Evolutionary conservation across 2,888 invertebrate genomes (phyloP), one percentile per base, ranked within the genome.

Genomic region (Leucoma salicis): DNA sequence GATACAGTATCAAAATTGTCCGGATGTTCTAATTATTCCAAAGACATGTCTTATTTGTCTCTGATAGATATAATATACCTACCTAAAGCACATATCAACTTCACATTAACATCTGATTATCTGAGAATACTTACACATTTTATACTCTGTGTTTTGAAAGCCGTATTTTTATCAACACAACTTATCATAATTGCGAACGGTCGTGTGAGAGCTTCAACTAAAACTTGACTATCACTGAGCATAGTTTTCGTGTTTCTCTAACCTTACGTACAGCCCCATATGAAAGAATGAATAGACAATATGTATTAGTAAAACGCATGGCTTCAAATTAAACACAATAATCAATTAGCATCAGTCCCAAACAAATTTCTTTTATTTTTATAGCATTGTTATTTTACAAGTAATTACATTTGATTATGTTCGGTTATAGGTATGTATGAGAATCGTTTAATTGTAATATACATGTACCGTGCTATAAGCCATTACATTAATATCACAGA

Each of bases 311-410:
- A 53, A 61, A 61, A 57, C 43, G 46, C 46, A 21, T 57, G 51
- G 53, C 43, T 53, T 66, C 58, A 62, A 72, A 69, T 69, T 73
- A 68, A 73, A 68, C 61, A 69, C 63, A 72, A 73, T 62, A 68
- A 74, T 75, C 74, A 70, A 77, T 76, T 73, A 70, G 65, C 45
- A 35, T 12, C 60, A 59, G 59, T 54, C 48, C 42, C 29, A 53
- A 8, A 21, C 52, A 57, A n/a, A n/a, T 67, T 66, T 70, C 56
- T 62, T 68, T 67, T 61, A 70, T 65, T 60, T 59, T 66, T 63
- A 70, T 64, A 57, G 50, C 50, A 57, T 63, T 61, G 56, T 60
- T 61, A 52, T 55, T 51, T 21, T 24, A 42, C 27, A 48, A 44
- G 49, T 46, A 60, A 55, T 61, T 60, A 58, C 47, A 47, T 46